Evolutionary conservation across 2,797 vertebrate species (phyloP), one percentile per base, ranked within the genome.

Genomic region (Gorsachius magnificus): DNA sequence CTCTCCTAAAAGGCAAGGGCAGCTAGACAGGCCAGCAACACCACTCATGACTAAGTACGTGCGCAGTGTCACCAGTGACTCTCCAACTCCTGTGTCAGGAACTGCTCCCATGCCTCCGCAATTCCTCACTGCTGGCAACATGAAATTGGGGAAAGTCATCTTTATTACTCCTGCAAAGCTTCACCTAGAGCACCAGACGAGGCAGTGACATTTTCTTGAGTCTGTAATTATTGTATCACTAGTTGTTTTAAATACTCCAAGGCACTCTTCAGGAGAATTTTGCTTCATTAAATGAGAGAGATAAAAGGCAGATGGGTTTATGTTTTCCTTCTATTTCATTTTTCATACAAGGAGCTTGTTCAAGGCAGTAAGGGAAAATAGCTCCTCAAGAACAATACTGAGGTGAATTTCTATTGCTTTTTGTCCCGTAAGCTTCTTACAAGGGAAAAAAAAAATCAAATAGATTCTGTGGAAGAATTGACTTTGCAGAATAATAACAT

Each of bases 381-480:
- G 28, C 92, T 97, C 93, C 90, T 92, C 74, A 60, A 79, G 61
- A 82, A 76, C 95, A 96, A 96, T 93, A 92, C 2, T 61, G 89
- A 93, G 87, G 92, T 95, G 95, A 97, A 90, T 29, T 60, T 95
- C 84, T 92, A 97, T 97, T 96, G 95, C 89, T 96, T 96, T 94
- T 94, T 96, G 95, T 96, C 90, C 93, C 88, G 74, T 95, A 97
- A 97, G 76, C 78, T 92, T 95, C 93, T 96, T 89, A 93, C 72
- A 91, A 83, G 61, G 89, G 89, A 91, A 88, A 96, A 95, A 96
- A 95, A 74, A 48, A 93, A 97, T 91, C 70, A 83, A 95, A 98
- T 91, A 90, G 69, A 92, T 96, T 76, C 87, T 96, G 83, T 94
- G 57, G 66, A 96, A 95, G 90, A 95, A 77, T 14, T 61, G 83